phyloP scores from a whole-genome alignment of 2,888 invertebrate genomes.

The Mycalesis mineus region DNA sequence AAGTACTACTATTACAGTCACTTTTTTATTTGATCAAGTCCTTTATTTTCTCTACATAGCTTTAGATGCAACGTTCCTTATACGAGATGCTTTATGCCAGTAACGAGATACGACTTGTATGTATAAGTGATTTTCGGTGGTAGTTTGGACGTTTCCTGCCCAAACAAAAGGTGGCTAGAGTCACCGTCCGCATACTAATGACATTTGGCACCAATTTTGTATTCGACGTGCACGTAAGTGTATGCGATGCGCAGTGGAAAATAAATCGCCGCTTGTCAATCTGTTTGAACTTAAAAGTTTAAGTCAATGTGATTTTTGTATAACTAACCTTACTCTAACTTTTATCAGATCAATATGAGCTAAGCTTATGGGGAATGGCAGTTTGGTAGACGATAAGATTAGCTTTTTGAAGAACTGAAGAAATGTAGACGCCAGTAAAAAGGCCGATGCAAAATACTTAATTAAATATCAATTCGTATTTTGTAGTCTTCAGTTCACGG shows the following conservation, averaged over 20 bases:
- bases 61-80: constrained; percentile 40
- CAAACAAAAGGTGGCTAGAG: constrained; percentile 70
- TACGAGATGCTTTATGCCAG: constrained; percentile 45
- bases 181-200: constrained; percentile 65
- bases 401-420: too few species aligned
- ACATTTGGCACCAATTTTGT: constrained; percentile 48
- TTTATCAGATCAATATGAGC: neutral
- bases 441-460: too few species aligned
- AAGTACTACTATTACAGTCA: too few species aligned
- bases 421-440: too few species aligned
- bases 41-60: constrained; percentile 56
- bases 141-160: constrained; percentile 69
- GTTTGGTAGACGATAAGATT: too few species aligned
- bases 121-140: constrained; percentile 61
- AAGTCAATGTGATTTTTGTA: too few species aligned
- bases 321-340: constrained; percentile 19
- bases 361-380: too few species aligned
- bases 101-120: constrained; percentile 42
- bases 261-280: constrained; percentile 69
- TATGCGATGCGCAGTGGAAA: constrained; percentile 57
- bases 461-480: too few species aligned
- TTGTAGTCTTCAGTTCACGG: too few species aligned
- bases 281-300: constrained; percentile 59
- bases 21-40: too few species aligned
- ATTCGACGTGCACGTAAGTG: constrained; percentile 41